Evolutionary conservation across 2,888 invertebrate species (phyloP).

Genomic region (Patella ulyssiponensis): DNA sequence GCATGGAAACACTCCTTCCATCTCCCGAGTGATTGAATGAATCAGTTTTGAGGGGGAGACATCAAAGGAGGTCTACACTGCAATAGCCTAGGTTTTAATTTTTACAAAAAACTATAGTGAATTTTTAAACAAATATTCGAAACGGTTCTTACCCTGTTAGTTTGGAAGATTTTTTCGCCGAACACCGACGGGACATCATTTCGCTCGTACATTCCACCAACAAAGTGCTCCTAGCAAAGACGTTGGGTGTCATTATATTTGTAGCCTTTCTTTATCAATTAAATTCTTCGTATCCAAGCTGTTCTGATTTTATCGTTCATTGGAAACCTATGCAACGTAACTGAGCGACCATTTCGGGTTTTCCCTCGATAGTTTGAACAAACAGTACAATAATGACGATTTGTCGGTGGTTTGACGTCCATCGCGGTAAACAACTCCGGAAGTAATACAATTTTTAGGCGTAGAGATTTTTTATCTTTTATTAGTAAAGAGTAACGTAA

Average conservation of each 20-base stretch:
- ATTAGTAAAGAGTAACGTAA: conserved; percentile 1
- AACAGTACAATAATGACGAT: neutral
- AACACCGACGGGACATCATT: neutral
- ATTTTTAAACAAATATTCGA: neutral
- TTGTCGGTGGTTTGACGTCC: neutral
- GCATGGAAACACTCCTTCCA: too few species aligned
- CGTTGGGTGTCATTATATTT: neutral
- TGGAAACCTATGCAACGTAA: conserved; percentile 1
- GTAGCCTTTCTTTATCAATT: neutral
- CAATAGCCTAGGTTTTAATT: too few species aligned
- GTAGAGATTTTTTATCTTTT: neutral
- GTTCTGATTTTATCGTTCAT: neutral
- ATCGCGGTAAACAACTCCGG: neutral
- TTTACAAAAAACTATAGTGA: too few species aligned
- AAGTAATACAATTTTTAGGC: neutral
- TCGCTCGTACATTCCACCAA: neutral
- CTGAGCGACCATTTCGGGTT: neutral
- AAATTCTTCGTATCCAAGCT: neutral
- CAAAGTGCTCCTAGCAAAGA: conserved; percentile 1
- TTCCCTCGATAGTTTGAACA: conserved; percentile 4
- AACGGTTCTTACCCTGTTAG: neutral
- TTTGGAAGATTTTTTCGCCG: neutral
- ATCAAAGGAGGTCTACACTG: too few species aligned
- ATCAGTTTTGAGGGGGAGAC: too few species aligned
- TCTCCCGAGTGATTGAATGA: too few species aligned